phyloP scores from a whole-genome alignment of 2,113 vertebrate species.

The Cyrtonyx montezumae region DNA sequence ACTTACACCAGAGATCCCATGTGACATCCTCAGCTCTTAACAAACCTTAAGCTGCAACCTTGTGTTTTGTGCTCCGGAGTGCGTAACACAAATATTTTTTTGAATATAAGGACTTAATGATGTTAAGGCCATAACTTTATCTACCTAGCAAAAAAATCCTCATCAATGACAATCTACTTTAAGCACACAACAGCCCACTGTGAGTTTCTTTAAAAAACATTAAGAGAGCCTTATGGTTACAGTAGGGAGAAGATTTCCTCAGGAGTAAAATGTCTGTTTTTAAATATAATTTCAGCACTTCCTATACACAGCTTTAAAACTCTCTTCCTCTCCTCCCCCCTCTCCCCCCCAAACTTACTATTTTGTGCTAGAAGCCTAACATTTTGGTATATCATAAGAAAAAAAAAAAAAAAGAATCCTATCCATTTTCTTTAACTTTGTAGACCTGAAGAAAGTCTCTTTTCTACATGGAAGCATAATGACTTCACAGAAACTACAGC shows the following conservation, averaged over 20 bases:
- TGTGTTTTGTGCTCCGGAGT: neutral
- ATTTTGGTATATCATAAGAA: neutral
- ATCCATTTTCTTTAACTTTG: neutral
- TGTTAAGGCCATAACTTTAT: neutral
- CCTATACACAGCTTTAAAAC: neutral
- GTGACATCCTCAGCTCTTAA: neutral
- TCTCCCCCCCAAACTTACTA: rapidly evolving
- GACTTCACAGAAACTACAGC: neutral
- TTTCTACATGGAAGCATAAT: neutral
- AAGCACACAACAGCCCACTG: neutral
- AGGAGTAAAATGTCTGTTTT: neutral
- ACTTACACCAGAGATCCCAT: neutral
- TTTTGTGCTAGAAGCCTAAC: neutral
- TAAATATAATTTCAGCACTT: neutral
- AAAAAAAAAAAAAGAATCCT: neutral
- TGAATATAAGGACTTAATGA: neutral
- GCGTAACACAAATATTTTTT: too few species aligned
- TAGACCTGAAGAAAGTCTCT: neutral
- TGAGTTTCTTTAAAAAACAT: neutral
- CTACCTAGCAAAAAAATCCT: neutral
- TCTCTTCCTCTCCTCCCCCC: neutral
- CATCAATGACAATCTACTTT: neutral
- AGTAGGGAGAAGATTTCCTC: rapidly evolving
- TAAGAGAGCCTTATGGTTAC: neutral
- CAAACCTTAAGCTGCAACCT: neutral